Percentiles rank a stretch among this genome's conserved stretches.
Conservation (phyloP, 2,113 vertebrate species). For the Calyptomena viridis region DNA sequence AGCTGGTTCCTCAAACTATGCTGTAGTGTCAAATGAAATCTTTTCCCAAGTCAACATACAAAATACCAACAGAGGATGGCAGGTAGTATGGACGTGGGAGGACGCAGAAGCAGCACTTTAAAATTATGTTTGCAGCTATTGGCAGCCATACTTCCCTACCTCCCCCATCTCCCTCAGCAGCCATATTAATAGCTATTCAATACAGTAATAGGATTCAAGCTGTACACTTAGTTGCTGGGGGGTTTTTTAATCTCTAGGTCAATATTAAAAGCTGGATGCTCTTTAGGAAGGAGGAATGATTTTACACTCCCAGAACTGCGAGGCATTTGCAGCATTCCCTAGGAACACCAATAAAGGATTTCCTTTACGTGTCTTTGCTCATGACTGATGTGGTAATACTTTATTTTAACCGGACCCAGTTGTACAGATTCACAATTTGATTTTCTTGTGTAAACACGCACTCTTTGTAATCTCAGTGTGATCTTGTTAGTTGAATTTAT, state of each 20-base stretch:
- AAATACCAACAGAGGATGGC: constrained; percentile 19
- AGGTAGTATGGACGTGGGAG: neutral
- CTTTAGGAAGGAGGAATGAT: constrained; percentile 11
- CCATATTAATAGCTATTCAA: constrained; percentile 39
- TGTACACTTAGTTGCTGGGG: neutral
- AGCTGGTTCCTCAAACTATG: constrained; percentile 26
- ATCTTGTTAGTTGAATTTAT: neutral
- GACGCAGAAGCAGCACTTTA: neutral
- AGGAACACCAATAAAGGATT: neutral
- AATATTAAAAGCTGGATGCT: constrained; percentile 49
- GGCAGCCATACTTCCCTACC: neutral
- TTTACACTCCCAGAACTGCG: neutral
- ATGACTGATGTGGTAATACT: neutral
- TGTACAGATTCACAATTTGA: neutral
- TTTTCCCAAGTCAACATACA: neutral
- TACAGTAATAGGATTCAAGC: constrained; percentile 21
- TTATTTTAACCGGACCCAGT: neutral
- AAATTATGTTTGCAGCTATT: neutral
- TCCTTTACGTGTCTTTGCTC: neutral
- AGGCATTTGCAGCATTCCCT: neutral
- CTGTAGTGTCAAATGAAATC: constrained; percentile 26
- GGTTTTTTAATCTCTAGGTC: constrained; percentile 25
- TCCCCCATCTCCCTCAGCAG: neutral
- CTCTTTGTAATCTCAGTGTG: neutral
- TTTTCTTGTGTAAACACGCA: neutral